Evolutionary conservation across 37 sponge, comb jelly and placozoan species (phyloP), one percentile per base, ranked within the genome.

Genomic region (Eunapius fragilis): DNA sequence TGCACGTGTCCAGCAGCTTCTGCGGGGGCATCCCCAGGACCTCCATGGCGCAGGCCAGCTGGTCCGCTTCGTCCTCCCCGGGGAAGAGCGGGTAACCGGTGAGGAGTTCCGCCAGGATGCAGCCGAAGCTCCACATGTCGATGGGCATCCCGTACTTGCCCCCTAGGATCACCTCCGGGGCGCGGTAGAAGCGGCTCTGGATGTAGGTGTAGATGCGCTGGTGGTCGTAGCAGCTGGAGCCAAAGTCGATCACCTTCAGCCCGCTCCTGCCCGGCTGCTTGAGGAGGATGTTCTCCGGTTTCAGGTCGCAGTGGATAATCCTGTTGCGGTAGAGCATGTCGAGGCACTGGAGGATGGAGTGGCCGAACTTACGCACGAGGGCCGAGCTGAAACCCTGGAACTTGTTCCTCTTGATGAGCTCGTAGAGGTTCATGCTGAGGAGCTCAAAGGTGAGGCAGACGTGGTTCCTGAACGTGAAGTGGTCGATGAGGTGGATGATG

Each of bases 301-400:
- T 98, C n/a, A 98, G 80, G 75, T 98, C 99, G 68, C 99, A 98
- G 87, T 98, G 99, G 45, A 98, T 98, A 68, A 98, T 98, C 85
- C 96, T 88, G 84, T 98, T 97, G 26, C 99, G 91, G 50, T 97
- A 90, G 5, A 95, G 90, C 4, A 86, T 84, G 12, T 97, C 97
- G 79, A 98, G 81, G 77, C 99, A 98, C 86, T 94, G 92, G 6
- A 98, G 94, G 72, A 98, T 89, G 37, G 99, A 96, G 89, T 95
- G 95, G 24, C 96, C 99, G 90, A 98, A 96, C 82, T 98, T 98
- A n/a, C 97, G 75, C 30, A 98, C 99, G 24, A 98, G 89, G 6
- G 95, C 90, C 74, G 97, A 74, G 75, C 93, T 97, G 91, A 98
- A 98, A 0, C 99, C 99, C 77, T 98, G 99, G 84, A 97, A 98